Evolutionary conservation across 1,140 invertebrate species (phyloP), one percentile per base, ranked within the genome.

Genomic region (Epicauta chinensis): DNA sequence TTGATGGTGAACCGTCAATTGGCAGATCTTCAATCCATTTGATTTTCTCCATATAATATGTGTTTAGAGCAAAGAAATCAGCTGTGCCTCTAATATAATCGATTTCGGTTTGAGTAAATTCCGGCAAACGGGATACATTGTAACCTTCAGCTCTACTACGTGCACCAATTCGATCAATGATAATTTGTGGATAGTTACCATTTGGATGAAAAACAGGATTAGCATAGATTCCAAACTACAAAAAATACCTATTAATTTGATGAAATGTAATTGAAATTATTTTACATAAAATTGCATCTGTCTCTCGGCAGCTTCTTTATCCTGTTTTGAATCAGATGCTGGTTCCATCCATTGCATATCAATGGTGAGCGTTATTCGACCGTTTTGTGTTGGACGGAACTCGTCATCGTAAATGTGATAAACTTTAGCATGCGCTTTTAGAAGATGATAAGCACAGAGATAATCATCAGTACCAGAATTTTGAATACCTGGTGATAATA

Each of bases 171-270:
- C 36, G 34, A 37, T 37, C 29, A 6, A 39, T 49, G 34, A 48
- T 37, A 4, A 48, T 16, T 37, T 48, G 34, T 10, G 45, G 45
- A 38, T 48, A 48, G 23, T 48, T 38, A 7, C 83, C 83, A 5
- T 68, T 62, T 48, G 65, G 69, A 9, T 75, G 74, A 57, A 75
- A 83, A 43, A 86, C 80, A 3, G 83, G 81, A 68, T 83, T 65
- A 0, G 77, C 73, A 41, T 75, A 75, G 79, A 79, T 82, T 3
- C 82, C 82, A 16, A 60, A 55, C 71, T 77, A 61, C 12, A 61
- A 67, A n/a, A n/a, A n/a, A n/a, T 58, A 47, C 48, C 11, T 9
- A 17, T 14, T 16, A 6, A 7, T 9, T 30, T 11, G 37, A 3
- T 13, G 4, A 15, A 13, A 3, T n/a, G n/a, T n/a, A n/a, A n/a